Conservation (phyloP, 1,140 invertebrate genomes). For the Drosophila tropicalis region DNA sequence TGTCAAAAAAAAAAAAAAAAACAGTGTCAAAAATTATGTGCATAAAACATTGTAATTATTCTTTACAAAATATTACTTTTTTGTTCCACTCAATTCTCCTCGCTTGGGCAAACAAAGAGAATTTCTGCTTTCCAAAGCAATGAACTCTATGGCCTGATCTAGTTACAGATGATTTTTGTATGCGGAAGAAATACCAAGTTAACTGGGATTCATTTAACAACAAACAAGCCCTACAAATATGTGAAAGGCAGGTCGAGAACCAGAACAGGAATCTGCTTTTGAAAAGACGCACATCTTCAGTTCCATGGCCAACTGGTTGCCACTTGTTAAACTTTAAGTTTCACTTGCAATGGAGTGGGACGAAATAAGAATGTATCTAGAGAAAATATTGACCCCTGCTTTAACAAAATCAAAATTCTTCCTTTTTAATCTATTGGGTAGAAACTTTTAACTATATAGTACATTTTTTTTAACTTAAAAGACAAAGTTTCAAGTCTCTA, state of each 20-base stretch:
- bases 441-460: too few relatives aligned
- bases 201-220: background rate
- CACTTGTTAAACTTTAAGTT: too few relatives aligned
- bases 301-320: background rate
- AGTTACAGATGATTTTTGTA: background rate
- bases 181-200: background rate
- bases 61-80: slow-evolving; percentile 46
- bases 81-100: slow-evolving; percentile 19
- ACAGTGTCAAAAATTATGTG: background rate
- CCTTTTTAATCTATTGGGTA: too few relatives aligned
- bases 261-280: background rate
- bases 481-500: too few relatives aligned
- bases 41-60: slow-evolving; percentile 42
- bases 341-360: too few relatives aligned
- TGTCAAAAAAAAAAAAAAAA: slow-evolving; percentile 44
- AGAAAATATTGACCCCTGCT: too few relatives aligned
- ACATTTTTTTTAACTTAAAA: too few relatives aligned
- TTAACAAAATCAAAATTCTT: too few relatives aligned
- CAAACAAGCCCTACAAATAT: background rate
- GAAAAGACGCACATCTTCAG: background rate
- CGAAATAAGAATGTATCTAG: too few relatives aligned
- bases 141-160: background rate
- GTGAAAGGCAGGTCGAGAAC: background rate
- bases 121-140: slow-evolving; percentile 31
- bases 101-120: slow-evolving; percentile 44